A percentile compares a stretch with the other conserved stretches of the same genome.
phyloP scores from a whole-genome alignment of 2,888 invertebrate genomes.

The Synergus gifuensis region DNA sequence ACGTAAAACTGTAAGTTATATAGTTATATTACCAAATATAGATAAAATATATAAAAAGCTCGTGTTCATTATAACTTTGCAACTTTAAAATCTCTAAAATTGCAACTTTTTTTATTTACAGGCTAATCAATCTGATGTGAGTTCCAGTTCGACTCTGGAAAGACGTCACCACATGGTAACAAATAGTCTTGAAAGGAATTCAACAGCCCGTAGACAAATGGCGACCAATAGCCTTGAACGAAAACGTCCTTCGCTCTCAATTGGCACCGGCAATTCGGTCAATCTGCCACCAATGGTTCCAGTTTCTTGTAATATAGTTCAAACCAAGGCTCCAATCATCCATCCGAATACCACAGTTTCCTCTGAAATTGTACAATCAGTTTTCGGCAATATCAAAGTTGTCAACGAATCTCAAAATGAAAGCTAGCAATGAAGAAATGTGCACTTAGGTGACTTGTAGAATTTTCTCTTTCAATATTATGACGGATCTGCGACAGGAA shows the following conservation, averaged over 20 bases:
- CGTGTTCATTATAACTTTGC: neutral
- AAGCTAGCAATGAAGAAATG: slow-evolving; percentile 72
- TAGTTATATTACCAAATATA: too few relatives aligned
- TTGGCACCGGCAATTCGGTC: slow-evolving; percentile 64
- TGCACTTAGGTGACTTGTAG: neutral
- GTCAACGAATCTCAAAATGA: slow-evolving; percentile 70
- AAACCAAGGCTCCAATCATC: slow-evolving; percentile 72
- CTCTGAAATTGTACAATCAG: slow-evolving; percentile 66
- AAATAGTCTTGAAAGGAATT: slow-evolving; percentile 75
- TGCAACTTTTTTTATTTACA: slow-evolving; percentile 45
- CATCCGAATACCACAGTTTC: slow-evolving; percentile 69
- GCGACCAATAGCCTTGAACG: slow-evolving; percentile 74
- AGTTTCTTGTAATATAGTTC: slow-evolving; percentile 72
- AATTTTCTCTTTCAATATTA: neutral
- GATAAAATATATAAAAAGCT: too few relatives aligned
- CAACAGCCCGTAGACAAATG: slow-evolving; percentile 72
- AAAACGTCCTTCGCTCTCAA: slow-evolving; percentile 70
- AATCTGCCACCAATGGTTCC: slow-evolving; percentile 75
- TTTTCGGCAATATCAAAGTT: slow-evolving; percentile 64
- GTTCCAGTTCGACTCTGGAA: slow-evolving; percentile 68
- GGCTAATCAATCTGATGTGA: slow-evolving; percentile 70
- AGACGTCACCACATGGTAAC: slow-evolving; percentile 74
- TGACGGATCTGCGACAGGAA: slow-evolving; percentile 5
- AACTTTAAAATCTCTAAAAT: neutral
- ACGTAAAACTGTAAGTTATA: too few relatives aligned